A percentile compares a stretch with the other conserved stretches of the same genome.
phyloP scores from a whole-genome alignment of 2,113 vertebrate species.

The Rhynchomys soricoides region DNA sequence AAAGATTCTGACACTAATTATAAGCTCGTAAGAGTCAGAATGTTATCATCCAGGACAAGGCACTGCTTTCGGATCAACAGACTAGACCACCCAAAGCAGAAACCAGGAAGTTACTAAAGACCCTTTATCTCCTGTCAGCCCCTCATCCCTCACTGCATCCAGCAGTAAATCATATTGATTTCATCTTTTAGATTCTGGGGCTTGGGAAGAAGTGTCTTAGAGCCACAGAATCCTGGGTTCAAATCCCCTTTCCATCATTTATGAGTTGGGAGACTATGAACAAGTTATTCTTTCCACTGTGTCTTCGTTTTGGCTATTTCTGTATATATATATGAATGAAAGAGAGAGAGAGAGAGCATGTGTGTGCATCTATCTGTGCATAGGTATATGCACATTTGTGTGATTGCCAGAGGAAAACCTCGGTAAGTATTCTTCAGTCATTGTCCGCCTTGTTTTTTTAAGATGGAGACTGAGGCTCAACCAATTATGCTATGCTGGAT shows the following conservation, averaged over 20 bases:
- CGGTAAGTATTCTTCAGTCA: neutral
- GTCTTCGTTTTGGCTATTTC: neutral
- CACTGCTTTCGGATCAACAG: neutral
- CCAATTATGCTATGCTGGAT: neutral
- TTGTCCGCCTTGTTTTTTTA: neutral
- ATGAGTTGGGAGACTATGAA: neutral
- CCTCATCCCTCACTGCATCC: too few species aligned
- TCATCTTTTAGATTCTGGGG: neutral
- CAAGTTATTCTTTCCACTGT: neutral
- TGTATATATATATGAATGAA: too few species aligned
- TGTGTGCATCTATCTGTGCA: neutral
- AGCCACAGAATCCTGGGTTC: neutral
- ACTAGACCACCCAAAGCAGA: neutral
- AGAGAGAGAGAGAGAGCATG: neutral
- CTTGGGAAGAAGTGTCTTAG: neutral
- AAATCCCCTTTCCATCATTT: neutral
- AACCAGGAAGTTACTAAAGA: neutral
- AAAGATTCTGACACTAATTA: slow-evolving; percentile 56
- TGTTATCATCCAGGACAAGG: neutral
- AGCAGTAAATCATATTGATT: neutral
- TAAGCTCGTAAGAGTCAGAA: slow-evolving; percentile 17
- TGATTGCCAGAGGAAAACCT: neutral
- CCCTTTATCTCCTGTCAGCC: neutral
- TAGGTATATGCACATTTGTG: neutral
- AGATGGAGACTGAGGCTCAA: neutral